Evolutionary conservation across 1,140 invertebrate genomes (phyloP).

Genomic region (Lethrus apterus): DNA sequence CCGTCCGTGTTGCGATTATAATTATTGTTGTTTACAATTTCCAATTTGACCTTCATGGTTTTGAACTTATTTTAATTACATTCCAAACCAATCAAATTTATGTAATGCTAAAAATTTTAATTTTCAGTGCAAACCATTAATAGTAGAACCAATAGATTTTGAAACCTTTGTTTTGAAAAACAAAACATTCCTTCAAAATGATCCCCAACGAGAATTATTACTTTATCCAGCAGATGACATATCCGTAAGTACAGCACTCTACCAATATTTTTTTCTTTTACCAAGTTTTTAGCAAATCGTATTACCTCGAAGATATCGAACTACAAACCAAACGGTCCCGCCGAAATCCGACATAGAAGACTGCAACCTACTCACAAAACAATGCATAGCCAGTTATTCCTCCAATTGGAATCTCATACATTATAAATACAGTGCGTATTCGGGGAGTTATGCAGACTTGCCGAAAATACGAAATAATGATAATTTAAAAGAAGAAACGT

Average conservation of each 20-base stretch:
- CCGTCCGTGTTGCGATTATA: too few species aligned
- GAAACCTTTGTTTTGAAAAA: constrained; percentile 84
- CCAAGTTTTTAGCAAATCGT: constrained; percentile 65
- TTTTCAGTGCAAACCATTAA: constrained; percentile 66
- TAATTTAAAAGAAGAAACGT: constrained; percentile 72
- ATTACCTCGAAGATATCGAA: constrained; percentile 67
- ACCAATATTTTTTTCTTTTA: constrained; percentile 1
- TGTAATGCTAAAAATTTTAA: too few species aligned
- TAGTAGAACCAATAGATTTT: constrained; percentile 83
- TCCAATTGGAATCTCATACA: constrained; percentile 81
- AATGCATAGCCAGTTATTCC: constrained; percentile 80
- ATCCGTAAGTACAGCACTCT: constrained; percentile 57
- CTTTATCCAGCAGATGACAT: constrained; percentile 88
- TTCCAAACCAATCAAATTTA: too few species aligned
- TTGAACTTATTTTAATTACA: too few species aligned
- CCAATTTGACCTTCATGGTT: too few species aligned
- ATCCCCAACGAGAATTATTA: constrained; percentile 81
- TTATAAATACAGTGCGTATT: constrained; percentile 81
- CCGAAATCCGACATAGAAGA: constrained; percentile 43
- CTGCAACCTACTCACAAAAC: constrained; percentile 69
- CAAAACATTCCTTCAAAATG: constrained; percentile 86
- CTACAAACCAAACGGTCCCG: constrained; percentile 65
- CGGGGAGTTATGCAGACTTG: constrained; percentile 74
- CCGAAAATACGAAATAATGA: constrained; percentile 61
- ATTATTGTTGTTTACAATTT: too few species aligned